Evolutionary conservation across 2,797 vertebrate genomes (phyloP), one percentile per base, ranked within the genome.

Genomic region (Cheracebus regulus): DNA sequence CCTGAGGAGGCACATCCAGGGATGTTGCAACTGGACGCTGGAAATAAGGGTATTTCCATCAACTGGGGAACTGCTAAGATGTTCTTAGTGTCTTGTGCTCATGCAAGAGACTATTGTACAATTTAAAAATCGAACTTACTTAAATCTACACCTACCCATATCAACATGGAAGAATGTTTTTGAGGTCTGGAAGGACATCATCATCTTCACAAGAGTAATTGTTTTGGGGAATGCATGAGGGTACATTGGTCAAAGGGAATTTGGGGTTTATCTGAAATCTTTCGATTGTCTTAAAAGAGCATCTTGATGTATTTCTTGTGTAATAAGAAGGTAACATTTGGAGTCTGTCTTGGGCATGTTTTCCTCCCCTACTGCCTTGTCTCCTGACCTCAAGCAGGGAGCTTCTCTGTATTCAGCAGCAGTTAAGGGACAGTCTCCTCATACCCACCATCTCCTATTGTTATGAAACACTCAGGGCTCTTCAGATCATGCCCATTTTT

Each of bases 1-100:
- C 5, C 0, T 17, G 1, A 15, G 48, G 0, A 13, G 76, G 44
- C 4, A 30, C 0, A 2, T 57, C n/a, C 75, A 7, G 7, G 10
- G 14, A 36, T 55, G 36, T 26, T 44, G 10, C 30, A 44, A 1
- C 11, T 4, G 30, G 79, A 13, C 0, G 0, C 22, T 7, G 46
- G 22, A 70, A 39, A 26, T 28, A 17, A 24, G 19, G 0, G 0
- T 33, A 41, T 33, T 33, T n/a, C 76, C 17, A 4, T 48, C 50
- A 28, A 10, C 46, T 4, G 11, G n/a, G 30, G 26, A 36, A 46
- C 3, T 0, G 9, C 73, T 44, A 36, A 17, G 19, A 33, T 30
- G 30, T 48, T 26, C 13, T 3, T 6, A 30, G 44, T 20, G 9
- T 22, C 20, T 9, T 55, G 9, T 55, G 20, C 52, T 19, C 12